phyloP scores from a whole-genome alignment of 2,888 invertebrate genomes.

The Eupelmus urozonus region DNA sequence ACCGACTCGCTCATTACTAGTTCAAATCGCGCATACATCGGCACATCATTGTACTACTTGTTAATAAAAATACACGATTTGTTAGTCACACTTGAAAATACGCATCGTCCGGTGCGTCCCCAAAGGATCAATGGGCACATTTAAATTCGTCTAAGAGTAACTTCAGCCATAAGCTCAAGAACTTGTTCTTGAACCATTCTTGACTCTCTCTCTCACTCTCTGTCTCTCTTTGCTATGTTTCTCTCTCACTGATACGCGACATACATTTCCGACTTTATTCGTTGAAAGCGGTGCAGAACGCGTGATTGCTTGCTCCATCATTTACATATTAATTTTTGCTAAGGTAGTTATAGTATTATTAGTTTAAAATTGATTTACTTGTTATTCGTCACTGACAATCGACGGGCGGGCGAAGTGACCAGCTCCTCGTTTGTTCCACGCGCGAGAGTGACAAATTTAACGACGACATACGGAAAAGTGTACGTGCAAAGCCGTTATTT shows the following conservation, averaged over 20 bases:
- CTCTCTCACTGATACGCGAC: too few relatives aligned
- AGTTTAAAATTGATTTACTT: too few relatives aligned
- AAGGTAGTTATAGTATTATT: too few relatives aligned
- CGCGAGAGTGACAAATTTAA: neutral
- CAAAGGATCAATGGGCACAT: slow-evolving; percentile 40
- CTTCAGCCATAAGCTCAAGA: neutral
- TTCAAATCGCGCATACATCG: neutral
- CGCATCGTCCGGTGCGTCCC: slow-evolving; percentile 7
- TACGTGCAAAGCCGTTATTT: slow-evolving; percentile 5
- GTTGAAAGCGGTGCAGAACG: too few relatives aligned
- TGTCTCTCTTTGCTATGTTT: too few relatives aligned
- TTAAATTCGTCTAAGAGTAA: slow-evolving; percentile 48
- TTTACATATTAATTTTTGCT: too few relatives aligned
- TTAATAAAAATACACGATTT: slow-evolving; percentile 53
- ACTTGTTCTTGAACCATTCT: too few relatives aligned
- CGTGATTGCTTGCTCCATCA: too few relatives aligned
- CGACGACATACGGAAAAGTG: slow-evolving; percentile 1
- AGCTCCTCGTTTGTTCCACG: neutral
- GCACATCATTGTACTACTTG: slow-evolving; percentile 28
- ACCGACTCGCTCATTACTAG: neutral
- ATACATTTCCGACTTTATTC: too few relatives aligned
- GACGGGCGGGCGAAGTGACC: neutral
- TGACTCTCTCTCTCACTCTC: too few relatives aligned
- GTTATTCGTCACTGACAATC: too few relatives aligned
- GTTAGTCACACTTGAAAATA: slow-evolving; percentile 47